Conservation (phyloP, 2,888 invertebrate genomes). For the Oeneis ivallda region DNA sequence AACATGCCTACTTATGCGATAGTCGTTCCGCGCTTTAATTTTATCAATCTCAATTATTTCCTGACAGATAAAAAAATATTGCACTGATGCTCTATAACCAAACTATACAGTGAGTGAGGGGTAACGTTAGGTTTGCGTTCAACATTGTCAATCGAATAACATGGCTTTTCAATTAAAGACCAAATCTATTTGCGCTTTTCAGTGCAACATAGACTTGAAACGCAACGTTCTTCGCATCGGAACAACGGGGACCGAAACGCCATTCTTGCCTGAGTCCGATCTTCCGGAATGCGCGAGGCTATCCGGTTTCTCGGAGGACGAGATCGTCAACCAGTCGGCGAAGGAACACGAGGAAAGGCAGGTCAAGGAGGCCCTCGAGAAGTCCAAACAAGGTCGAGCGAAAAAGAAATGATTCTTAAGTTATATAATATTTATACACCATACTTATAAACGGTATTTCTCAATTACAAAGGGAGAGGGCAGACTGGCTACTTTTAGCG, state of each 20-base stretch:
- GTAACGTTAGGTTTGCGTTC: too few species aligned
- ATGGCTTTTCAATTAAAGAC: too few species aligned
- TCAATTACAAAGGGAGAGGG: too few species aligned
- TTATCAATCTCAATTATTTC: too few species aligned
- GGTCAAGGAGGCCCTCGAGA: slow-evolving; percentile 87
- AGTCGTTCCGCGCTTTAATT: too few species aligned
- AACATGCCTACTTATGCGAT: too few species aligned
- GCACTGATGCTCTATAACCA: too few species aligned
- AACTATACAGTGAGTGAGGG: too few species aligned
- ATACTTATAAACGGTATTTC: too few species aligned
- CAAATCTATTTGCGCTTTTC: slow-evolving; percentile 12
- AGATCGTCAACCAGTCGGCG: slow-evolving; percentile 70
- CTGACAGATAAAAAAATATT: too few species aligned
- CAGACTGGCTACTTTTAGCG: too few species aligned
- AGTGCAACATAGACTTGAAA: slow-evolving; percentile 96
- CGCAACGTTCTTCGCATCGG: slow-evolving; percentile 94
- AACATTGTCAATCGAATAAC: too few species aligned
- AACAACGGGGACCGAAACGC: slow-evolving; percentile 95
- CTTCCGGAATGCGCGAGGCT: slow-evolving; percentile 89
- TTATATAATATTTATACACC: neutral
- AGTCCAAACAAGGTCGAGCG: slow-evolving; percentile 82
- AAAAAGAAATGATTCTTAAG: slow-evolving; percentile 52
- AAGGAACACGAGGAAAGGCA: slow-evolving; percentile 85
- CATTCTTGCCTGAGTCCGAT: slow-evolving; percentile 89
- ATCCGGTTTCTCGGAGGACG: slow-evolving; percentile 85